Percentiles rank a stretch among this genome's conserved stretches.
Evolutionary conservation across 2,888 invertebrate species (phyloP).

Genomic region (Pyrrhosoma nymphula): DNA sequence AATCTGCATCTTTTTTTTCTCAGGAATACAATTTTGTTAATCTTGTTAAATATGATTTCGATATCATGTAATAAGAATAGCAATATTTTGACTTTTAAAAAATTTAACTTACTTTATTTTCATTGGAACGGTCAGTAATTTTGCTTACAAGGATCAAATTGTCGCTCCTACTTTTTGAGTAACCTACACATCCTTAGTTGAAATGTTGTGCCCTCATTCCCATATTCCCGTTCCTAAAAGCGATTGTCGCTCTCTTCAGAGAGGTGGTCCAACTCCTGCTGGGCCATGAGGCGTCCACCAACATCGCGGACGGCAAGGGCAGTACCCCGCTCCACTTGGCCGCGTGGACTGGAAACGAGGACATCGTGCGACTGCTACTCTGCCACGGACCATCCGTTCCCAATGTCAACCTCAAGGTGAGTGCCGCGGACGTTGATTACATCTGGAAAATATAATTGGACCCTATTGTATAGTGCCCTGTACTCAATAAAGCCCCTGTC

Average conservation of each 20-base stretch:
- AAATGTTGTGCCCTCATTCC: not conserved
- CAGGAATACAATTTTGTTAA: too few relatives aligned
- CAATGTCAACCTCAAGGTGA: constrained; percentile 91
- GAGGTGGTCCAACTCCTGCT: constrained; percentile 92
- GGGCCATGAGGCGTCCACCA: constrained; percentile 92
- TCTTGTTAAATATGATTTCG: too few relatives aligned
- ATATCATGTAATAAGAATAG: too few relatives aligned
- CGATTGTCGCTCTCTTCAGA: constrained; percentile 78
- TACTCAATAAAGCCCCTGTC: too few relatives aligned
- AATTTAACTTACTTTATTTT: too few relatives aligned
- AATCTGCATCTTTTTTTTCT: too few relatives aligned
- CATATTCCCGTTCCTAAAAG: not conserved
- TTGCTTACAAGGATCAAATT: too few relatives aligned
- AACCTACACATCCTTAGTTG: too few relatives aligned
- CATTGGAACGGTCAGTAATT: too few relatives aligned
- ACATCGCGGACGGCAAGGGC: constrained; percentile 92
- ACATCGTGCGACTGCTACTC: constrained; percentile 91
- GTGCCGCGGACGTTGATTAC: constrained; percentile 73
- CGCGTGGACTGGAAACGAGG: constrained; percentile 95
- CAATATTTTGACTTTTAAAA: too few relatives aligned
- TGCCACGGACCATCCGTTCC: constrained; percentile 90
- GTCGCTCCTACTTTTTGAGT: too few relatives aligned
- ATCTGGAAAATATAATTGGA: not conserved
- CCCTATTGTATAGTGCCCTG: not conserved
- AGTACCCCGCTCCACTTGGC: constrained; percentile 96